Percentiles rank a stretch among this genome's conserved stretches.
Evolutionary conservation across 1,140 invertebrate genomes (phyloP).

Genomic region (Probaryconus sp.): DNA sequence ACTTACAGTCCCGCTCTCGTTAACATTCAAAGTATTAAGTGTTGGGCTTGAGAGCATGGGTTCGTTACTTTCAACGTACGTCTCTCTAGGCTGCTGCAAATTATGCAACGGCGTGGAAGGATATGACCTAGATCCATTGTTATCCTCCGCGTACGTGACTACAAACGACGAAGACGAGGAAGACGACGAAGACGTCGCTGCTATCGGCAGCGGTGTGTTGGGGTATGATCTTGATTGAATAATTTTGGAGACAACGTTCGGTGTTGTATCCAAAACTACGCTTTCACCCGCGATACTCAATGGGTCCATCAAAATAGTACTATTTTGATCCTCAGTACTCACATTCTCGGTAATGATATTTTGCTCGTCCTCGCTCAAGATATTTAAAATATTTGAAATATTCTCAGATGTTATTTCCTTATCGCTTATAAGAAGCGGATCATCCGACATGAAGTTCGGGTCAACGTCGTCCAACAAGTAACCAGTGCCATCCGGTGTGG

Average conservation of each 20-base stretch:
- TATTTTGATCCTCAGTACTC: constrained; percentile 59
- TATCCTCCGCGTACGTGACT: constrained; percentile 66
- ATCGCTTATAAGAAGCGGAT: constrained; percentile 71
- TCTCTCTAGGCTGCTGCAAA: constrained; percentile 62
- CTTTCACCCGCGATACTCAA: constrained; percentile 61
- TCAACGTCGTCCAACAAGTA: constrained; percentile 72
- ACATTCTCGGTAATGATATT: constrained; percentile 67
- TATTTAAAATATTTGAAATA: constrained; percentile 74
- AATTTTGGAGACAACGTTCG: constrained; percentile 58
- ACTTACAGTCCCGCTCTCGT: constrained; percentile 54
- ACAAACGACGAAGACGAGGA: constrained; percentile 54
- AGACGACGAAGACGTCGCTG: constrained; percentile 57
- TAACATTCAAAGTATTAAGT: constrained; percentile 72
- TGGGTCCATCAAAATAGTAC: constrained; percentile 60
- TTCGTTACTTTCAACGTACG: constrained; percentile 71
- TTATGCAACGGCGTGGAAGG: constrained; percentile 74
- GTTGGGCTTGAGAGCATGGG: constrained; percentile 76
- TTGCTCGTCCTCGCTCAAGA: constrained; percentile 69
- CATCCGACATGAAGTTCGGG: constrained; percentile 69
- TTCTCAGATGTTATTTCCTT: constrained; percentile 75
- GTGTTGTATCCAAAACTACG: constrained; percentile 61
- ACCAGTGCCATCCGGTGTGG: constrained; percentile 77
- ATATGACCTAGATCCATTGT: constrained; percentile 74
- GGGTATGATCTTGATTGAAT: constrained; percentile 76
- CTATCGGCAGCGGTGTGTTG: constrained; percentile 74